A percentile compares a stretch with the other conserved stretches of the same genome.
Conservation (phyloP, 2,888 invertebrate species). For the Brachyopa scutellaris region DNA sequence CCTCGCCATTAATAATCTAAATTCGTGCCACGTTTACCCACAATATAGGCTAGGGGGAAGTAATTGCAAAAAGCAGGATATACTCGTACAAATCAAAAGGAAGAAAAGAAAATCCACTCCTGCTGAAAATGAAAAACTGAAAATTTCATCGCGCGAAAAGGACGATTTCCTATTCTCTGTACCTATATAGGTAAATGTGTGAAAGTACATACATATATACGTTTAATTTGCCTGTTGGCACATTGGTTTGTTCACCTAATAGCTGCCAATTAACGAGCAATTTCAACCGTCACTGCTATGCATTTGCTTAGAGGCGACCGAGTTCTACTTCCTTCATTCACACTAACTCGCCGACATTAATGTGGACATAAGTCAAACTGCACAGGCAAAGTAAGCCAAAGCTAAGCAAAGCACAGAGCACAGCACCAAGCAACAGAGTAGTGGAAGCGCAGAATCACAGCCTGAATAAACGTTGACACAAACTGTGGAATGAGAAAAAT, state of each 20-base stretch:
- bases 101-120: not conserved
- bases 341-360: not conserved
- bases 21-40: not conserved
- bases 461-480: conserved; percentile 58
- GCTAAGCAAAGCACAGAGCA: conserved; percentile 22
- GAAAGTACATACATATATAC: conserved; percentile 15
- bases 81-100: not conserved
- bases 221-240: conserved; percentile 45
- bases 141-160: conserved; percentile 34
- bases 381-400: no score
- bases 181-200: no score
- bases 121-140: conserved; percentile 10
- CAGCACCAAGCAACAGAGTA: conserved; percentile 15
- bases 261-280: conserved; percentile 60
- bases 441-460: conserved; percentile 27
- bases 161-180: conserved; percentile 20
- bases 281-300: conserved; percentile 55
- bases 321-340: conserved; percentile 25
- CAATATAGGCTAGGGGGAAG: not conserved
- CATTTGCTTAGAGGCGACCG: conserved; percentile 53
- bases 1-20: conserved; percentile 15
- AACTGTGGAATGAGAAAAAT: conserved; percentile 22
- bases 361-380: conserved; percentile 46
- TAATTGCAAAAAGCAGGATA: not conserved
- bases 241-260: conserved; percentile 60